A percentile compares a stretch with the other conserved stretches of the same genome.
Conservation (phyloP, 2,797 vertebrate genomes). For the Neosalanx taihuensis region DNA sequence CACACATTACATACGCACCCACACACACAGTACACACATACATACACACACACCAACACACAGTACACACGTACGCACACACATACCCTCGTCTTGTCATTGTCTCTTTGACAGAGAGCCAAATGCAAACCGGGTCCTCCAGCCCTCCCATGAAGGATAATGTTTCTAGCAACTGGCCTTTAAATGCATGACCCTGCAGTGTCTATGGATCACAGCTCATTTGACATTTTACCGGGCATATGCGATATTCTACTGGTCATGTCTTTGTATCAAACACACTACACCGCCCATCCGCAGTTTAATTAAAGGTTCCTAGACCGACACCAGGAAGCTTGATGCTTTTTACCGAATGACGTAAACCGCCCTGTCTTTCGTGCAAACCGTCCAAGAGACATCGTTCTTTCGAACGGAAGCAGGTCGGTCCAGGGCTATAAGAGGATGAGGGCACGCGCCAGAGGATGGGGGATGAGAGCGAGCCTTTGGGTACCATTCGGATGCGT, state of each 20-base stretch:
- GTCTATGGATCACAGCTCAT: no score
- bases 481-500: constrained; percentile 47
- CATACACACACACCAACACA: constrained; percentile 6
- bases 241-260: no score
- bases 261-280: no score
- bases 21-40: constrained; percentile 9
- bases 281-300: no score
- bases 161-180: no score
- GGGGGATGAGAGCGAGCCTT: constrained; percentile 16
- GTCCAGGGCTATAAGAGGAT: neutral
- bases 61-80: constrained; percentile 1
- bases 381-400: neutral
- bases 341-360: neutral
- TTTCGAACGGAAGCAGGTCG: neutral
- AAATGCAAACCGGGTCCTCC: neutral
- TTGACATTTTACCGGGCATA: no score
- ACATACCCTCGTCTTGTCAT: neutral
- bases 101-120: constrained; percentile 14
- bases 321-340: no score
- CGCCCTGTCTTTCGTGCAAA: neutral
- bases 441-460: neutral
- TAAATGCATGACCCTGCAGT: no score
- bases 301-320: no score
- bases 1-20: neutral
- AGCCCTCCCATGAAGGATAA: no score